These are phyloP conservation scores for Tetramorium parvispinum DNA, from an alignment of 1,140 invertebrate genomes.

Conservation along the genomic window DNA sequence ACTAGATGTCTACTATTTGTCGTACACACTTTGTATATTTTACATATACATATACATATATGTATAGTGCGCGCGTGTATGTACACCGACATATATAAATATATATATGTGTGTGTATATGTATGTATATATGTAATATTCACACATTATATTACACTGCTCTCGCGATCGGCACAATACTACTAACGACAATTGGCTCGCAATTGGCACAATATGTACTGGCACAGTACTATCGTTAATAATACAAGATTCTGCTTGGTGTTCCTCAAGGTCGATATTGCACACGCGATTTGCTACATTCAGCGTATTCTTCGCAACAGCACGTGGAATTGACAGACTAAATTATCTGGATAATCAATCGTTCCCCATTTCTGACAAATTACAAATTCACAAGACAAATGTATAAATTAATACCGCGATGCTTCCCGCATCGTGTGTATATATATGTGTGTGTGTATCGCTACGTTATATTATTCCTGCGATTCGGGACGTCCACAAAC, in stretches of 20 bases:
- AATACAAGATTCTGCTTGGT: slow-evolving; percentile 31
- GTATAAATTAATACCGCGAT: slow-evolving; percentile 22
- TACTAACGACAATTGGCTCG: slow-evolving; percentile 19
- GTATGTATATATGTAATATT: neutral
- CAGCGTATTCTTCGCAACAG: neutral
- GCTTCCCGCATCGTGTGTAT: neutral
- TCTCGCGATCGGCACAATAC: neutral
- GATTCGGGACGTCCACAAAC: neutral
- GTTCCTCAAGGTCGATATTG: slow-evolving; percentile 36
- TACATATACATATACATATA: neutral
- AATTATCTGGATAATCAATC: neutral
- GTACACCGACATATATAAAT: neutral
- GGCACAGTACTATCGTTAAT: slow-evolving; percentile 35
- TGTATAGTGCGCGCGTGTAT: too few species aligned
- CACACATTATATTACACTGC: neutral
- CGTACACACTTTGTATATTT: neutral
- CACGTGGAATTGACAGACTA: slow-evolving; percentile 13
- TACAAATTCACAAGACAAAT: neutral
- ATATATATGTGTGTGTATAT: neutral
- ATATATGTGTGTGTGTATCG: neutral
- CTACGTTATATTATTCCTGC: neutral
- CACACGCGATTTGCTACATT: slow-evolving; percentile 43
- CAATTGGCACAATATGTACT: slow-evolving; percentile 42
- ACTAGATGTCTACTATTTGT: slow-evolving; percentile 17
- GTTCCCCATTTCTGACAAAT: slow-evolving; percentile 3